Percentiles rank a stretch among this genome's conserved stretches.
Evolutionary conservation across 2,797 vertebrate genomes (phyloP).

Genomic region (Falco concolor): DNA sequence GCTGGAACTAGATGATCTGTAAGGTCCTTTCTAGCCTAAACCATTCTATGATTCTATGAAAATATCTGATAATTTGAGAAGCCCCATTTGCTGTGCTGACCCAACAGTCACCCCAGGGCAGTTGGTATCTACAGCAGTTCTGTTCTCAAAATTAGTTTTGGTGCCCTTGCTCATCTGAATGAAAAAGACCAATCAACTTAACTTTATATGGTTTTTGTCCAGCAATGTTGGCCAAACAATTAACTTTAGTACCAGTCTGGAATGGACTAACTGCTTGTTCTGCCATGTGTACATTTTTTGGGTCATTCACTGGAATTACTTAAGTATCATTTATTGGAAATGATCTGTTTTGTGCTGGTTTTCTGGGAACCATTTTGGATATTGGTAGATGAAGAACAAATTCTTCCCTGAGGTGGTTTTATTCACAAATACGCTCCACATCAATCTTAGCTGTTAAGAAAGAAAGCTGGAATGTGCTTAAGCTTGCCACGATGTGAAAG

Average conservation of each 20-base stretch:
- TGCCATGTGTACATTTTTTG: background rate
- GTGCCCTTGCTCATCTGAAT: background rate
- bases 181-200: background rate
- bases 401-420: slow-evolving; percentile 47
- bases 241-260: background rate
- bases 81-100: background rate
- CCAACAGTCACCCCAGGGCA: background rate
- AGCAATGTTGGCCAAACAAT: background rate
- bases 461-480: slow-evolving; percentile 7
- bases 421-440: background rate
- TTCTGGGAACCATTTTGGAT: slow-evolving; percentile 45
- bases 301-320: slow-evolving; percentile 37
- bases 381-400: slow-evolving; percentile 44
- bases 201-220: background rate
- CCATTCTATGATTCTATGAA: too few species aligned
- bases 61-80: background rate
- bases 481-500: background rate
- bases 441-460: background rate
- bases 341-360: slow-evolving; percentile 14
- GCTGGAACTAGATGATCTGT: too few species aligned
- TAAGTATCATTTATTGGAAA: slow-evolving; percentile 50
- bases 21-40: too few species aligned
- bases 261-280: background rate
- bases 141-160: background rate
- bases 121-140: background rate